Evolutionary conservation across 2,113 vertebrate genomes (phyloP), one percentile per base, ranked within the genome.

Genomic region (Indicator maculatus): DNA sequence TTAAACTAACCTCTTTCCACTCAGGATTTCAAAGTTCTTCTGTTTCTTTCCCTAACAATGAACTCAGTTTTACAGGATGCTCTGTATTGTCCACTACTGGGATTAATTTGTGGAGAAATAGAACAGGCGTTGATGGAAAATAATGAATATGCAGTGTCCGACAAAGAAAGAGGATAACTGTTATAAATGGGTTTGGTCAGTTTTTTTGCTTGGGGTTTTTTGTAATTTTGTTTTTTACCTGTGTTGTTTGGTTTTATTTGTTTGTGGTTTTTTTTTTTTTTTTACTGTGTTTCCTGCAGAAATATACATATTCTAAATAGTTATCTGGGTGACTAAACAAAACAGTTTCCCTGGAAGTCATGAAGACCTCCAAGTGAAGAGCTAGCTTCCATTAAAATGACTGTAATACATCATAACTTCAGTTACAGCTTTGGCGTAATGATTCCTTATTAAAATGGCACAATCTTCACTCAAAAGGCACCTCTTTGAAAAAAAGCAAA

Each of bases 11-110:
- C 17, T 18, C n/a, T 83, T 93, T 74, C 18, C 9, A 63, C 14
- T 47, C 17, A 84, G n/a, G 11, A 78, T 89, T 94, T 64, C 26
- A 58, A 26, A 6, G 20, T 86, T 93, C 41, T 93, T 23, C 24
- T 71, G 8, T 83, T 93, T 87, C 73, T 84, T 50, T 71, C 14
- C 45, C 5, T 61, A 80, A 59, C n/a, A 75, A 64, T 87, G 31
- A 38, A 59, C 47, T 83, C 53, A 86, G 0, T 58, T 19, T 55
- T 84, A 88, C 74, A 81, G 60, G 75, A 78, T 88, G 38, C 16
- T 94, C 83, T 92, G 71, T 44, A 60, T 61, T 83, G 59, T 89
- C 92, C 83, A 58, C 81, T 86, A 66, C 16, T 90, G 82, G 53
- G 72, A 79, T 64, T 83, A 45, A 77, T 26, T n/a, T 63, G 59